A percentile compares a stretch with the other conserved stretches of the same genome.
These are phyloP conservation scores for Himalopsyche japonica DNA, from an alignment of 2,888 invertebrate genomes.

Conservation along the genomic window DNA sequence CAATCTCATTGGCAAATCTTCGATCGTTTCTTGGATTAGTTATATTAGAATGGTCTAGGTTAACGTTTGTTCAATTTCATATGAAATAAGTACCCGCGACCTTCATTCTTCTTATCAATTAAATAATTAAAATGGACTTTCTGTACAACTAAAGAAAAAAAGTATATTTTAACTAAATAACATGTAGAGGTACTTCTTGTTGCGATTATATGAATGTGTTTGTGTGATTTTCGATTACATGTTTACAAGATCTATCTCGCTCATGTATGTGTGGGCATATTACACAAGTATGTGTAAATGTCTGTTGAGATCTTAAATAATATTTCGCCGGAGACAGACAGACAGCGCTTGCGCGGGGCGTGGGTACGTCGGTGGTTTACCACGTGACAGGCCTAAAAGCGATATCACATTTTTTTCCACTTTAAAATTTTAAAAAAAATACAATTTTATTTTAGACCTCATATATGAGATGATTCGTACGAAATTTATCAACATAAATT, in stretches of 20 bases:
- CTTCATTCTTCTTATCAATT: conserved; percentile 1
- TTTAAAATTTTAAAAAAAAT: no score
- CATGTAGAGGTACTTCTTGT: neutral
- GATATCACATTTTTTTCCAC: neutral
- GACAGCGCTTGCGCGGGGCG: conserved; percentile 10
- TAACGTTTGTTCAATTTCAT: neutral
- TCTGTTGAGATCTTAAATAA: conserved; percentile 23
- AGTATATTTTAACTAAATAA: neutral
- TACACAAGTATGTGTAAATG: neutral
- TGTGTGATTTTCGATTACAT: neutral
- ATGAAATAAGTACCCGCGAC: neutral
- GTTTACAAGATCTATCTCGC: neutral
- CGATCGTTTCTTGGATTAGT: no score
- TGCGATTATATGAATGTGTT: conserved; percentile 4
- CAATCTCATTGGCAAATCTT: no score
- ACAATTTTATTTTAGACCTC: no score
- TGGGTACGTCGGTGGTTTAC: neutral
- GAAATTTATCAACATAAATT: no score
- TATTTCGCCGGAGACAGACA: conserved; percentile 24
- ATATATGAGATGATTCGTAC: no score
- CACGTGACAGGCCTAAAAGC: neutral
- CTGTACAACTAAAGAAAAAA: neutral
- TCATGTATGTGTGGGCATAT: neutral
- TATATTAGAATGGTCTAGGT: neutral
- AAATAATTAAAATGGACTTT: neutral